Conservation (phyloP, 2,113 vertebrate genomes). For the Bufo gargarizans region DNA sequence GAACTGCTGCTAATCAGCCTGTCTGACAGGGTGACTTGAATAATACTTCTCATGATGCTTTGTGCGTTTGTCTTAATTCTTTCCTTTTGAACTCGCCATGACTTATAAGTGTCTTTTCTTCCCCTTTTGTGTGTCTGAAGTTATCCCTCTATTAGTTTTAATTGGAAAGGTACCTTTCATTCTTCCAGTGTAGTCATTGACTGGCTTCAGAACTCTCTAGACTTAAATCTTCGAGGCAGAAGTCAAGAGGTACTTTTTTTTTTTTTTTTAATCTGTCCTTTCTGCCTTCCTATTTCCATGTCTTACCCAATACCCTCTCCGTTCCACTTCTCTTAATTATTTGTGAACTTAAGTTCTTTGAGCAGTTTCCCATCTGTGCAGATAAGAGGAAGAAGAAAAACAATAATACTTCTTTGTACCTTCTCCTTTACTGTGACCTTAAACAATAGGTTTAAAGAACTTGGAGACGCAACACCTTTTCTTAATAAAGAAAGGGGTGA, state of each 20-base stretch:
- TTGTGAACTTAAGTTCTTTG: constrained; percentile 20
- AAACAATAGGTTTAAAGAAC: constrained; percentile 19
- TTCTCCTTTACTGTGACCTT: not conserved
- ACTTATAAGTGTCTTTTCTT: constrained; percentile 77
- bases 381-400: not conserved
- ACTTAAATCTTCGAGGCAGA: constrained; percentile 73
- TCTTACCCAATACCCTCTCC: constrained; percentile 3
- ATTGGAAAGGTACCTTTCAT: constrained; percentile 83
- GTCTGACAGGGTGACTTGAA: constrained; percentile 79
- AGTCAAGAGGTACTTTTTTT: constrained; percentile 67
- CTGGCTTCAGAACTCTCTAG: constrained; percentile 75
- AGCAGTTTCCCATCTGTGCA: constrained; percentile 29
- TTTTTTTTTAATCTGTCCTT: constrained; percentile 24
- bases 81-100: constrained; percentile 81
- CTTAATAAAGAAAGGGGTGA: constrained; percentile 25
- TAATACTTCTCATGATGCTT: constrained; percentile 81
- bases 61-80: constrained; percentile 76
- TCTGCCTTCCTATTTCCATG: constrained; percentile 20
- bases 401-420: constrained; percentile 24
- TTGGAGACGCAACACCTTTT: constrained; percentile 18
- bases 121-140: constrained; percentile 79
- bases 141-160: constrained; percentile 80
- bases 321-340: constrained; percentile 42
- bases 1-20: constrained; percentile 80
- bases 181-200: constrained; percentile 71